Evolutionary conservation across 2,888 invertebrate genomes (phyloP).

Genomic region (Aromia moschata): DNA sequence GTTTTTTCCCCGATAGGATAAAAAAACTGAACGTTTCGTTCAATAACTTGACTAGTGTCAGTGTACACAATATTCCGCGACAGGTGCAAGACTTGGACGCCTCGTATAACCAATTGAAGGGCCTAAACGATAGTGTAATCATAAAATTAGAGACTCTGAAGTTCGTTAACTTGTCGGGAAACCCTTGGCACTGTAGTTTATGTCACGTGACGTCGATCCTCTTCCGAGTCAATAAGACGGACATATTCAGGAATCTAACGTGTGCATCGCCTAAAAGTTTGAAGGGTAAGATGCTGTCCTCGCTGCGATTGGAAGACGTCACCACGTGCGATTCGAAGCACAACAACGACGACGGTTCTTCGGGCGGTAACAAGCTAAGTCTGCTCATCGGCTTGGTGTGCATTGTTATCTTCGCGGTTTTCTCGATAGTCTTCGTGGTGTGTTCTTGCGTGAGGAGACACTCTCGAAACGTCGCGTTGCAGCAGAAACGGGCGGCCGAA

Average conservation of each 20-base stretch:
- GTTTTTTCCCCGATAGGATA: conserved; percentile 70
- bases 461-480: conserved; percentile 67
- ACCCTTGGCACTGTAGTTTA: conserved; percentile 75
- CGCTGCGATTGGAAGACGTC: conserved; percentile 59
- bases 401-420: conserved; percentile 64
- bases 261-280: conserved; percentile 70
- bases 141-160: conserved; percentile 69
- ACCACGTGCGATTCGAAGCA: conserved; percentile 64
- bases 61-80: conserved; percentile 68
- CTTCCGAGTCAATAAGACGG: conserved; percentile 67
- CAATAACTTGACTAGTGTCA: conserved; percentile 72
- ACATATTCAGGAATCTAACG: conserved; percentile 65
- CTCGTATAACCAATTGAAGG: conserved; percentile 76
- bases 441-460: conserved; percentile 76
- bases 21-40: conserved; percentile 76
- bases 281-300: conserved; percentile 62
- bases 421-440: conserved; percentile 64
- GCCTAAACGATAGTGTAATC: conserved; percentile 69
- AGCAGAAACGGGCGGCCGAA: conserved; percentile 53
- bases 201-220: conserved; percentile 71
- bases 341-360: conserved; percentile 58
- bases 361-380: conserved; percentile 62
- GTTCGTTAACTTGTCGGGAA: conserved; percentile 67
- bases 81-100: conserved; percentile 74
- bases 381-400: conserved; percentile 65